Evolutionary conservation across 2,113 vertebrate species (phyloP), one percentile per base, ranked within the genome.

Genomic region (Oxyruncus cristatus): DNA sequence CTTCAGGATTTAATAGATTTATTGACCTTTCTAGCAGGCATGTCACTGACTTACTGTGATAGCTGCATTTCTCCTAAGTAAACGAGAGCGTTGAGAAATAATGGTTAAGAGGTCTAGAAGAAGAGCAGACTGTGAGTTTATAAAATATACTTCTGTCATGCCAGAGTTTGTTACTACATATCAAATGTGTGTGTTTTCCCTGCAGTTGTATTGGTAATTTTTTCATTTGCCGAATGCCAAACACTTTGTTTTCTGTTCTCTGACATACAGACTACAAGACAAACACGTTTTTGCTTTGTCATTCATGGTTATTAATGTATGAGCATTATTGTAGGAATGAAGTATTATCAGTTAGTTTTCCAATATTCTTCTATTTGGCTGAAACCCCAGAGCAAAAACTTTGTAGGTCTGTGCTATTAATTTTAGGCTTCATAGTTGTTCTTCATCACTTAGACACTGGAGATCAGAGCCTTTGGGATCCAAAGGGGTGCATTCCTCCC

Each of bases 401-500:
- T 44, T 61, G 13, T 71, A 27, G 24, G 35, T 90, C 44, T 88
- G 27, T 88, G 65, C 50, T 93, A 3, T 71, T 86, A 47, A 53
- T 86, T 95, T 89, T 70, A 83, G 68, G 39, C 20, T 84, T 75
- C 62, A 11, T 27, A 68, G 58, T 75, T 77, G 33, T 86, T 90
- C 61, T 74, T 90, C 20, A 68, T 75, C 52, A 19, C 55, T 79
- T 33, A 66, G 21, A 46, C 63, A 41, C 55, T 59, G 41, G 56
- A 61, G 61, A 94, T 90, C n/a, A 83, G 93, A 92, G 79, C 46
- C 55, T 86, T 91, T 80, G 79, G 44, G 33, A 65, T 86, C 74
- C 9, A 1, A 50, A 83, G 47, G 50, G 68, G 15, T 95, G 39
- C 49, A n/a, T 88, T 93, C 50, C 65, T 79, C 75, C 52, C 61